Evolutionary conservation across 2,797 vertebrate species (phyloP), one percentile per base, ranked within the genome.

Genomic region (Antennarius maculatus): DNA sequence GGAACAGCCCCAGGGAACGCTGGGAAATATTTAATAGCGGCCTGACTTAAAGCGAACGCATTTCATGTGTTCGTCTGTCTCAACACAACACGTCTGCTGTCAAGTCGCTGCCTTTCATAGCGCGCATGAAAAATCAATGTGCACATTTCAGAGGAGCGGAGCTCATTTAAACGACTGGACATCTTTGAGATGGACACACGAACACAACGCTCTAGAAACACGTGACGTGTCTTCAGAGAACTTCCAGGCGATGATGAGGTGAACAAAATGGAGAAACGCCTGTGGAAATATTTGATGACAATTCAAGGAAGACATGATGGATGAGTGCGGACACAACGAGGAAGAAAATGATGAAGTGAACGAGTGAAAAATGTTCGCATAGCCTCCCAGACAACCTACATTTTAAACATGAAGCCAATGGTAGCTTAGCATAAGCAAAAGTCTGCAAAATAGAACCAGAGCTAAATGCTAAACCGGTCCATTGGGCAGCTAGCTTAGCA

Each of bases 71-170:
- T 37, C 4, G 52, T 5, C 14, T n/a, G 1, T 41, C 52, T 69
- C 67, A 64, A 50, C 17, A 29, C 3, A 17, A 23, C 45, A 12
- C 42, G 1, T 56, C 6, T n/a, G 54, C 59, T 68, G 51, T 71
- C 70, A 67, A 4, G 57, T 42, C 13, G 27, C 7, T 4, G 55
- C 43, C 34, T 16, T 66, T 65, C 39, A 49, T 29, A 56, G 18
- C 1, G 3, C 15, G 18, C 14, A 54, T n/a, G 18, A 59, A 56
- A 63, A 46, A 49, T 54, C 46, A 3, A 45, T 54, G 16, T 49
- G 29, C 80, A 76, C 53, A 47, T 88, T 86, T 85, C 12, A 70
- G 61, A 69, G 58, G 57, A 23, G 23, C 23, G 61, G 66, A 72
- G 39, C 42, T 66, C 46, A 65, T 73, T 79, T 54, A 71, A 76